Evolutionary conservation across 2,113 vertebrate genomes (phyloP).

Genomic region (Laticauda laticaudata): DNA sequence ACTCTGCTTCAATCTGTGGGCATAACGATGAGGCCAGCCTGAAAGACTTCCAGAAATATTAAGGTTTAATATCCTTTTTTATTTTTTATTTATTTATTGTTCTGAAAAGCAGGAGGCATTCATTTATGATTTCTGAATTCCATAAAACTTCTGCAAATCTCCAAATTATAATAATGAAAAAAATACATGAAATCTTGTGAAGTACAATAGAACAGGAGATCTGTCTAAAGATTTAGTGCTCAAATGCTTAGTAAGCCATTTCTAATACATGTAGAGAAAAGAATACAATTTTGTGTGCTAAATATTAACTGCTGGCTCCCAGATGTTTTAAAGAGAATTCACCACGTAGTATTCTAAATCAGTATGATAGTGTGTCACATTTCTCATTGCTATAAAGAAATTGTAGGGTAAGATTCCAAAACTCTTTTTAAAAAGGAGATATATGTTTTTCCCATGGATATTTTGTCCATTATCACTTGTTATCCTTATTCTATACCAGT

Average conservation of each 20-base stretch:
- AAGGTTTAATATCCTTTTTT: neutral
- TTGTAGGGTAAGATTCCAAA: conserved; percentile 22
- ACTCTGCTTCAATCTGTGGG: neutral
- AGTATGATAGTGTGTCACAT: conserved; percentile 27
- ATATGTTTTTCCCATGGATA: conserved; percentile 15
- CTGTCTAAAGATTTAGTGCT: conserved; percentile 60
- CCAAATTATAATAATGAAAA: conserved; percentile 42
- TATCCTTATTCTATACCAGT: neutral
- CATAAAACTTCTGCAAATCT: conserved; percentile 12
- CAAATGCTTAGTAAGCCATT: conserved; percentile 68
- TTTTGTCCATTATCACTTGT: conserved; percentile 17
- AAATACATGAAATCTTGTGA: conserved; percentile 56
- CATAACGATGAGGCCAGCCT: neutral
- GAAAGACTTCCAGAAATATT: neutral
- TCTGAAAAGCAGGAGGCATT: conserved; percentile 22
- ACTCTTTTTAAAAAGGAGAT: conserved; percentile 47
- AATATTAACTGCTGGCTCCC: conserved; percentile 55
- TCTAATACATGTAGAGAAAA: conserved; percentile 63
- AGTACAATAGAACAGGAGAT: conserved; percentile 50
- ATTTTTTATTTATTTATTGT: neutral
- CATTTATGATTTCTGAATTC: neutral
- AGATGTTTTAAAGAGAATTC: conserved; percentile 62
- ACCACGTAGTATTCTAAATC: conserved; percentile 65
- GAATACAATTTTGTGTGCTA: conserved; percentile 59
- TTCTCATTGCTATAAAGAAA: conserved; percentile 42